Percentiles rank a stretch among this genome's conserved stretches.
phyloP scores from a whole-genome alignment of 2,797 vertebrate genomes.

The Helostoma temminkii region DNA sequence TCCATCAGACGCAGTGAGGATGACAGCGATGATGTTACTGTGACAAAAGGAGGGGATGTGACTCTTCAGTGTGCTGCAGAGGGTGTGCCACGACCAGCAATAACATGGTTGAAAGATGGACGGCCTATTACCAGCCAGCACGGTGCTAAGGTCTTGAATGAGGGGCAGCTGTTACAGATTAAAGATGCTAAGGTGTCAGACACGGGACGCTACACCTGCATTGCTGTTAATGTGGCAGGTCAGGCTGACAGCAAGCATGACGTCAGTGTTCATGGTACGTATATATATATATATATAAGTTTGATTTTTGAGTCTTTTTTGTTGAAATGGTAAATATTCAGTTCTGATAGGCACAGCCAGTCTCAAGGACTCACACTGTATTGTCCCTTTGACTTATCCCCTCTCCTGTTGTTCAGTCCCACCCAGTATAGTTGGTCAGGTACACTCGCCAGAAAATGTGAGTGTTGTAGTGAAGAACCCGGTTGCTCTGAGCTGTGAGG shows the following conservation, averaged over 20 bases:
- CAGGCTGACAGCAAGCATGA: conserved; percentile 92
- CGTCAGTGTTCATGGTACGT: conserved; percentile 90
- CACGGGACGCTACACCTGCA: conserved; percentile 92
- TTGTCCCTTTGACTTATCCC: neutral
- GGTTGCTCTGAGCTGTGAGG: conserved; percentile 90
- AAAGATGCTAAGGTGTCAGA: conserved; percentile 86
- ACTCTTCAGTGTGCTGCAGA: conserved; percentile 89
- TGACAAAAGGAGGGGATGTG: conserved; percentile 85
- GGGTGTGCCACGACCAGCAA: conserved; percentile 88
- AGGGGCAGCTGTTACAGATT: conserved; percentile 87
- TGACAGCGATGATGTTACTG: conserved; percentile 74
- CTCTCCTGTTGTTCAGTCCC: conserved; percentile 81
- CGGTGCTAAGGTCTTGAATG: conserved; percentile 80
- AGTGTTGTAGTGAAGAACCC: conserved; percentile 94
- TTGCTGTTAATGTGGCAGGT: conserved; percentile 92
- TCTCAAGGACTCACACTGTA: neutral
- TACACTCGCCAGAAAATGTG: conserved; percentile 88
- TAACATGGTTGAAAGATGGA: conserved; percentile 95
- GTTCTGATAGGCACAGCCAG: neutral
- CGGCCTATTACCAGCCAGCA: conserved; percentile 78
- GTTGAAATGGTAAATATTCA: neutral
- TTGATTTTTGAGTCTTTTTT: neutral
- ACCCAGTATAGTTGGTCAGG: conserved; percentile 87
- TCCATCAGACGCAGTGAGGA: conserved; percentile 82
- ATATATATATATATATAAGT: fast-evolving